Evolutionary conservation across 2,888 invertebrate genomes (phyloP).

Genomic region (Thereva nobilitata): DNA sequence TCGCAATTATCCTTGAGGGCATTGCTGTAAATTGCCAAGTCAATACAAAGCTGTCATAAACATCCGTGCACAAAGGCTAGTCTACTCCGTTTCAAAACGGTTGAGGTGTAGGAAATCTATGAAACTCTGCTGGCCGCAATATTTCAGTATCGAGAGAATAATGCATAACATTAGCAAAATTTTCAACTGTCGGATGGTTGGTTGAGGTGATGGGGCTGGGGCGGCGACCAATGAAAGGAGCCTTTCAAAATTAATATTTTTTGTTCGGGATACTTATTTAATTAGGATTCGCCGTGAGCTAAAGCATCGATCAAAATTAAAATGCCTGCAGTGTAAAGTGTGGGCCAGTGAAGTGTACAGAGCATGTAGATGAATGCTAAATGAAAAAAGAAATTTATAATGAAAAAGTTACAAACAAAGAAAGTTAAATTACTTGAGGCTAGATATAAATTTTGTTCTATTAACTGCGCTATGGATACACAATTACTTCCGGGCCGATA

Average conservation of each 20-base stretch:
- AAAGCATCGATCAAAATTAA: too few relatives aligned
- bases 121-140: constrained; percentile 37
- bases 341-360: too few relatives aligned
- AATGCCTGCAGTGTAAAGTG: too few relatives aligned
- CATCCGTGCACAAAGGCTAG: constrained; percentile 43
- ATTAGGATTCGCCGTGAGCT: constrained; percentile 6
- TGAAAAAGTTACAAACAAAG: constrained; percentile 29
- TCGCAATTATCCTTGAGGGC: constrained; percentile 40
- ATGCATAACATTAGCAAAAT: constrained; percentile 8
- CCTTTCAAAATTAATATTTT: not conserved
- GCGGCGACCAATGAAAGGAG: too few relatives aligned
- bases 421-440: constrained; percentile 29
- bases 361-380: not conserved
- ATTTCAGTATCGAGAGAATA: not conserved
- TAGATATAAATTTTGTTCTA: constrained; percentile 26
- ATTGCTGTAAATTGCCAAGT: constrained; percentile 42
- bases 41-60: constrained; percentile 45
- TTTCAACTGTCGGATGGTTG: too few relatives aligned
- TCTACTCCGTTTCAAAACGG: constrained; percentile 37
- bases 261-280: constrained; percentile 20
- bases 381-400: not conserved
- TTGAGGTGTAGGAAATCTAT: constrained; percentile 43
- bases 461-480: constrained; percentile 15
- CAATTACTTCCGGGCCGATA: constrained; percentile 32
- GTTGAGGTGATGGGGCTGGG: too few relatives aligned